Evolutionary conservation across 2,113 vertebrate species (phyloP).

Genomic region (Eonycteris spelaea): DNA sequence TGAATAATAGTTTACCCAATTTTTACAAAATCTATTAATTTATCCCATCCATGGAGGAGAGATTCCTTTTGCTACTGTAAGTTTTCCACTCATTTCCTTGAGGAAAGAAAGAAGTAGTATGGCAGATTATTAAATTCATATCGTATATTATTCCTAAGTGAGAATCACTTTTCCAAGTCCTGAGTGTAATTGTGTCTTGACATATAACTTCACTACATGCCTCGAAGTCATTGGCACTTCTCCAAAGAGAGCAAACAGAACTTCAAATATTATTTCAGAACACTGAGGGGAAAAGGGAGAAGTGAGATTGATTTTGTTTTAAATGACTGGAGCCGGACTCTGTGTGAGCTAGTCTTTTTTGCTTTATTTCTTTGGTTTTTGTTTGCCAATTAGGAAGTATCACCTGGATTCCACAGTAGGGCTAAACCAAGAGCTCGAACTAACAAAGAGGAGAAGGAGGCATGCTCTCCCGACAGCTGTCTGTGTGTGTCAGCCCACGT

Average conservation of each 20-base stretch:
- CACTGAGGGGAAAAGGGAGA: not conserved
- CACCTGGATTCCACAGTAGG: not conserved
- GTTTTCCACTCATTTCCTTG: not conserved
- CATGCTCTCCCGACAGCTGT: not conserved
- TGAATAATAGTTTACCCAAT: not conserved
- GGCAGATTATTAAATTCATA: slow-evolving; percentile 45
- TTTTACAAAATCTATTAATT: not conserved
- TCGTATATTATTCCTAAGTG: not conserved
- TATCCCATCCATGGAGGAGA: not conserved
- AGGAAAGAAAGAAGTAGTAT: not conserved
- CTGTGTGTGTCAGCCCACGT: not conserved
- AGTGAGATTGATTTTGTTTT: slow-evolving; percentile 37
- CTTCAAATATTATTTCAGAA: slow-evolving; percentile 46
- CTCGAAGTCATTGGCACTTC: not conserved
- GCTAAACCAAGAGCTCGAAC: not conserved
- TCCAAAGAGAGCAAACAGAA: slow-evolving; percentile 30
- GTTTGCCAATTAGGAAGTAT: slow-evolving; percentile 3
- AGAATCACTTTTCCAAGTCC: slow-evolving; percentile 41
- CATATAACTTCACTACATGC: not conserved
- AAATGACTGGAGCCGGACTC: not conserved
- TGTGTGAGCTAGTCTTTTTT: not conserved
- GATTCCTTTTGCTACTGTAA: not conserved
- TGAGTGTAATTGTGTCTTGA: not conserved
- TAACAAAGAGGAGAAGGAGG: not conserved
- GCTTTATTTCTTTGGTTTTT: slow-evolving; percentile 2